Evolutionary conservation across 2,797 vertebrate species (phyloP), one percentile per base, ranked within the genome.

Genomic region (Clarias fuscus): DNA sequence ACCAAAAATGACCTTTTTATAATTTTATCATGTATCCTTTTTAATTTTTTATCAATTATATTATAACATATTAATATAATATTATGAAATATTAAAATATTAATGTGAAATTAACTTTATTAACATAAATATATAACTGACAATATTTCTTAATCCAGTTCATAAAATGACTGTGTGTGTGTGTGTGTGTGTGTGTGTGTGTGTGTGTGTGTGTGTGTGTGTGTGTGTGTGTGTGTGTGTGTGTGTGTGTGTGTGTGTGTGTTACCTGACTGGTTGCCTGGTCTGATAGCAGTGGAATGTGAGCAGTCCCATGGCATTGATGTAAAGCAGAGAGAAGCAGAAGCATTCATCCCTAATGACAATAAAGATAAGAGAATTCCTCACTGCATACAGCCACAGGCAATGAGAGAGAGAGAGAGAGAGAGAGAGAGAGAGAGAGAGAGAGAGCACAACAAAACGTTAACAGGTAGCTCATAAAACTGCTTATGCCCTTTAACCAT

Each of bases 341-440:
- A 93, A 93, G 93, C 92, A 95, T 93, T 95, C 93, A 94, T 92
- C 90, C 91, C 92, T 94, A 95, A 95, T 95, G 94, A 94, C 94
- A 94, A 93, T 94, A 94, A 94, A 95, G 95, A 95, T 96, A 95
- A 95, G 94, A 94, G 92, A 93, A 88, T 88, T 88, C 84, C 84
- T 82, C 37, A 68, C 78, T 91, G 91, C 89, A 91, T 88, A 30
- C 59, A 86, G 92, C 94, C 93, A 92, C 22, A 4, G 73, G 83
- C 77, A 85, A 27, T n/a, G 68, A 62, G 56, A 56, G 79, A 72
- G 76, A 70, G 48, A 83, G 67, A 82, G 59, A 75, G 85, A 75
- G 59, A 73, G 48, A 83, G 67, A 82, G 59, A 75, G 85, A 75
- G 59, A 73, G 58, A 75, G 37, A 86, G 67, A 85, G 83, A 76